A percentile compares a stretch with the other conserved stretches of the same genome.
These are phyloP conservation scores for Platanista minor DNA, from an alignment of 2,113 vertebrate genomes.

Conservation along the genomic window DNA sequence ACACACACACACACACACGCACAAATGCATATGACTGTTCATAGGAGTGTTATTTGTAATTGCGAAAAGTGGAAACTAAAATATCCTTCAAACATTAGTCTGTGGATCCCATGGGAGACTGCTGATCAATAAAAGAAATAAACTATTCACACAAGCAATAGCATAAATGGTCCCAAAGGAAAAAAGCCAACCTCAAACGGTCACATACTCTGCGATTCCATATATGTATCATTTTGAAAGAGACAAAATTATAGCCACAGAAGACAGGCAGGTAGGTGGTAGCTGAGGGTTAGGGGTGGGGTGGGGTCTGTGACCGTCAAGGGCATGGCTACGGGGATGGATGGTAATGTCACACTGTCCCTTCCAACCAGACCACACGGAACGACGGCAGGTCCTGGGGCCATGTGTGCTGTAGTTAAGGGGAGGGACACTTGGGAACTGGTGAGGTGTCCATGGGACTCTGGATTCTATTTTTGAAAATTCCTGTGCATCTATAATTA, in stretches of 20 bases:
- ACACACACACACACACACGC: no score
- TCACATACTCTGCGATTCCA: rapidly evolving
- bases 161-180: rapidly evolving
- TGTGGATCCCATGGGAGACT: background rate
- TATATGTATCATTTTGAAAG: rapidly evolving
- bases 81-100: no score
- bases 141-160: rapidly evolving
- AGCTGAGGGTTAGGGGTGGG: no score
- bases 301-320: background rate
- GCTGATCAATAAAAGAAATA: background rate
- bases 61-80: background rate
- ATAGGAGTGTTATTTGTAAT: rapidly evolving
- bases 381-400: background rate
- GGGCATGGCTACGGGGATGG: rapidly evolving
- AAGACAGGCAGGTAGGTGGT: rapidly evolving
- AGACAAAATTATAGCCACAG: rapidly evolving
- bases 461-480: rapidly evolving
- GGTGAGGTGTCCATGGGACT: rapidly evolving
- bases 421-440: rapidly evolving
- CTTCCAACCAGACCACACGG: rapidly evolving
- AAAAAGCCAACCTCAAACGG: rapidly evolving
- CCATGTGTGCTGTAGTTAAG: background rate
- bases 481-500: background rate
- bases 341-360: rapidly evolving
- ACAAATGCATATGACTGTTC: rapidly evolving